Conservation (phyloP, 1,140 invertebrate genomes). For the Aricia agestis region DNA sequence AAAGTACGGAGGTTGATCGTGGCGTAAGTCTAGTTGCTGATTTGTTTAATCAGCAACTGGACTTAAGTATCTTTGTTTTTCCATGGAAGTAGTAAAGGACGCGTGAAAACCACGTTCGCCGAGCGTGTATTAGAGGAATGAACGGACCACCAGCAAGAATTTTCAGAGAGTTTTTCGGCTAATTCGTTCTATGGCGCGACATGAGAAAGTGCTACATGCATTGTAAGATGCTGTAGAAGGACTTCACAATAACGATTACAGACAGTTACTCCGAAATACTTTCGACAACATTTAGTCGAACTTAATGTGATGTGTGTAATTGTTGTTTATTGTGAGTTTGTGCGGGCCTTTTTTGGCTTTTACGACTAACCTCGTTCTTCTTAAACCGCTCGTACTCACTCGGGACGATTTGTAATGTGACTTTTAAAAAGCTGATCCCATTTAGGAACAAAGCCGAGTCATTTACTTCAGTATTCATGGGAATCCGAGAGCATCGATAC, state of each 20-base stretch:
- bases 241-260: neutral
- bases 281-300: neutral
- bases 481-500: neutral
- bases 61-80: too few species aligned
- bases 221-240: neutral
- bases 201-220: too few species aligned
- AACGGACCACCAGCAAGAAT: too few species aligned
- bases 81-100: too few species aligned
- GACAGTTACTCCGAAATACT: neutral
- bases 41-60: too few species aligned
- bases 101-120: too few species aligned
- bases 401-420: neutral
- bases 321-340: constrained; percentile 1
- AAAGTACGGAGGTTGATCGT: too few species aligned
- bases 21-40: too few species aligned
- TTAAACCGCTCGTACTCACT: neutral
- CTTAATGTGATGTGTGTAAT: neutral
- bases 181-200: too few species aligned
- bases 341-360: neutral
- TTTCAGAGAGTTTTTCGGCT: too few species aligned
- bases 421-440: neutral
- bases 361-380: neutral
- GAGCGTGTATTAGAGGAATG: too few species aligned
- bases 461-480: too few species aligned
- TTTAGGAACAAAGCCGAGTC: neutral